These are phyloP conservation scores for Gallinago paraguaiae DNA, from an alignment of 2,113 vertebrate species.

Conservation along the genomic window DNA sequence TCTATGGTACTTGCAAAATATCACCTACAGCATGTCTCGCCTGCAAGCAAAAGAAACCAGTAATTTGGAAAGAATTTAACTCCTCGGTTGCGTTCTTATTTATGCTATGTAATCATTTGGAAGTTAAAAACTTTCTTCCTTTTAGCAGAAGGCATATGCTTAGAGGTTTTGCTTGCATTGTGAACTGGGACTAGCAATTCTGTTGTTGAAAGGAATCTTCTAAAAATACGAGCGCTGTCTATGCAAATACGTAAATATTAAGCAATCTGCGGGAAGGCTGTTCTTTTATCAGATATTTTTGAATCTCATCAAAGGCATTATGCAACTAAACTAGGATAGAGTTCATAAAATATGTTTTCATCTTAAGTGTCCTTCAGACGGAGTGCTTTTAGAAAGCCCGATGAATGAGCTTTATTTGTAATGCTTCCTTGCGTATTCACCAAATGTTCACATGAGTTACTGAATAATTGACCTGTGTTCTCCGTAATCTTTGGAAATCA, in stretches of 20 bases:
- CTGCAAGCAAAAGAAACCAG: not conserved
- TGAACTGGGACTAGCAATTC: not conserved
- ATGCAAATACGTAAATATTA: not conserved
- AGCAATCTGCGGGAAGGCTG: not conserved
- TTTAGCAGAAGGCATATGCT: not conserved
- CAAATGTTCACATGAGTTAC: not conserved
- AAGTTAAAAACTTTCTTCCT: not conserved
- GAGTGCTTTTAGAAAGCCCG: slow-evolving; percentile 13
- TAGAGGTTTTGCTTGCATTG: not conserved
- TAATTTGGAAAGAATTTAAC: not conserved
- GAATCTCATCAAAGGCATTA: not conserved
- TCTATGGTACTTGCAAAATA: not conserved
- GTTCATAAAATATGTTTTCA: not conserved
- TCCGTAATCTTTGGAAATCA: not conserved
- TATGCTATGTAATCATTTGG: not conserved
- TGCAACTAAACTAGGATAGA: slow-evolving; percentile 1
- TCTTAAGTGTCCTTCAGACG: not conserved
- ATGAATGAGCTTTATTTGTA: not conserved
- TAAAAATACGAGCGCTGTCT: not conserved
- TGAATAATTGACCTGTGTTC: not conserved
- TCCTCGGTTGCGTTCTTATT: not conserved
- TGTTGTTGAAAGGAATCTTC: not conserved
- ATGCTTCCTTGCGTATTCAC: not conserved
- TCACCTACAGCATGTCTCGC: not conserved
- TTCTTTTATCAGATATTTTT: slow-evolving; percentile 42